Percentiles rank a stretch among this genome's conserved stretches.
Evolutionary conservation across 2,113 vertebrate genomes (phyloP).

Genomic region (Tachuris rubrigastra): DNA sequence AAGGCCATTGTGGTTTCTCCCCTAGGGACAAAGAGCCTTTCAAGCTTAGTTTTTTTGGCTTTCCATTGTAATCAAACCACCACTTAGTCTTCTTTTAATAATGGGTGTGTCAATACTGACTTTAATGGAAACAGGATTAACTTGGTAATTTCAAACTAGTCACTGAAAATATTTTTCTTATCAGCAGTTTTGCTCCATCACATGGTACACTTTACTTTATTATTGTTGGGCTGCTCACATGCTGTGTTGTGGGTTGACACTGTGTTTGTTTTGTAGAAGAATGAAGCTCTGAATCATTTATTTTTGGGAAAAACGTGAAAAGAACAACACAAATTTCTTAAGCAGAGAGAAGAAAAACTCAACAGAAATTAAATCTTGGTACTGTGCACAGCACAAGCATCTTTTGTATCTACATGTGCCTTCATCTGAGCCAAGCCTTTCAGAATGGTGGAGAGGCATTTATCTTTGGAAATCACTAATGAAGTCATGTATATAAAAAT

Average conservation of each 20-base stretch:
- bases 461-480: neutral
- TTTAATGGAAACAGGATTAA: conserved; percentile 28
- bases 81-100: conserved; percentile 1
- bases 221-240: conserved; percentile 47
- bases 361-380: neutral
- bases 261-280: conserved; percentile 35
- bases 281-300: conserved; percentile 41
- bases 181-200: conserved; percentile 34
- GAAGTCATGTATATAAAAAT: neutral
- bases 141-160: conserved; percentile 8
- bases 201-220: neutral
- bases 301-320: conserved; percentile 1
- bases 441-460: neutral
- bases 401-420: neutral
- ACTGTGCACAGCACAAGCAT: neutral
- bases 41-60: conserved; percentile 13
- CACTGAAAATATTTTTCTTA: conserved; percentile 57
- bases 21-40: conserved; percentile 25
- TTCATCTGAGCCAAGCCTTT: neutral
- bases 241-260: conserved; percentile 27
- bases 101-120: conserved; percentile 24
- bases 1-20: conserved; percentile 29
- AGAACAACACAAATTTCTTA: conserved; percentile 17
- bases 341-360: neutral
- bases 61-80: conserved; percentile 18